A percentile compares a stretch with the other conserved stretches of the same genome.
Evolutionary conservation across 2,888 invertebrate species (phyloP).

Genomic region (Epistrophe eligans): DNA sequence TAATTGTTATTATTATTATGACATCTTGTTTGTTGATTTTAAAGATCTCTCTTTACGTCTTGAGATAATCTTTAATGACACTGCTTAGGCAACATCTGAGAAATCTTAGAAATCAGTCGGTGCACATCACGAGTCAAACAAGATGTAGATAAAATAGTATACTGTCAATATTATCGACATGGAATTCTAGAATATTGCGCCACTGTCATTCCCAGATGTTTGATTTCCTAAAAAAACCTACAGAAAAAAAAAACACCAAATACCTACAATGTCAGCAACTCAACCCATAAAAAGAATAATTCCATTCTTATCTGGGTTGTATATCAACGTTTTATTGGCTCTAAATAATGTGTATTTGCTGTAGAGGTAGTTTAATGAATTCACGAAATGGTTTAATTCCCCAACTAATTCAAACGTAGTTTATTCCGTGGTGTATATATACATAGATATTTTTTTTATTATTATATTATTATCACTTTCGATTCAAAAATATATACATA

Average conservation of each 20-base stretch:
- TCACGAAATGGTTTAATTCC: slow-evolving; percentile 62
- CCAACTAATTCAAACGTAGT: slow-evolving; percentile 59
- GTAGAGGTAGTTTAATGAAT: slow-evolving; percentile 75
- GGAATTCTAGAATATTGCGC: slow-evolving; percentile 18
- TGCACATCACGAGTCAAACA: slow-evolving; percentile 3
- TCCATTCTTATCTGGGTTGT: slow-evolving; percentile 64
- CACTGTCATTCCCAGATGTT: slow-evolving; percentile 19
- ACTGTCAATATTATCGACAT: slow-evolving; percentile 24
- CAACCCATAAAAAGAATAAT: slow-evolving; percentile 58
- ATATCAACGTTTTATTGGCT: slow-evolving; percentile 73
- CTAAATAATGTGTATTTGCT: slow-evolving; percentile 73
- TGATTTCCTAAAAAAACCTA: slow-evolving; percentile 47
- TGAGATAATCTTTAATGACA: slow-evolving; percentile 60
- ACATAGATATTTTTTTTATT: not conserved
- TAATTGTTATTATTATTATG: slow-evolving; percentile 21
- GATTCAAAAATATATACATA: slow-evolving; percentile 32
- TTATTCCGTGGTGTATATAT: not conserved
- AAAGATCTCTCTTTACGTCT: slow-evolving; percentile 31
- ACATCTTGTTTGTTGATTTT: slow-evolving; percentile 48
- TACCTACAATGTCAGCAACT: slow-evolving; percentile 22
- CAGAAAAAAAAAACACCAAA: slow-evolving; percentile 50
- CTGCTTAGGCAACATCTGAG: slow-evolving; percentile 38
- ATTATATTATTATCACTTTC: slow-evolving; percentile 54
- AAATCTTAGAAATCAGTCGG: slow-evolving; percentile 12
- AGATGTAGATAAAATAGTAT: not conserved